Evolutionary conservation across 92 coral and sea anemone genomes (phyloP), one percentile per base, ranked within the genome.

Genomic region (Siderastrea radians): DNA sequence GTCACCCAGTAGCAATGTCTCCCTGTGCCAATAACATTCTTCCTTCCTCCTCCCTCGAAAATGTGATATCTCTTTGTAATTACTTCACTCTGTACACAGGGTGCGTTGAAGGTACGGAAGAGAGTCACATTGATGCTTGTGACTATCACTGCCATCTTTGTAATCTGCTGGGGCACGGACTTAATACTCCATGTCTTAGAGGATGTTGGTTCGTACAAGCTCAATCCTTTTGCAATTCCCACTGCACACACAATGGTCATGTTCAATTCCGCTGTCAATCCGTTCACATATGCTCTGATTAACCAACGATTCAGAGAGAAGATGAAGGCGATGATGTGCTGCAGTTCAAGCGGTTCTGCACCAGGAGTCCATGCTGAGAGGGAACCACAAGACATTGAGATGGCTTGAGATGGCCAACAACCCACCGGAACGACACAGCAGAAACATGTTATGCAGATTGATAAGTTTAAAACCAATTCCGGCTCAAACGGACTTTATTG

Each of bases 241-340:
- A 19, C 65, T 1, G 72, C 73, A 50, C 59, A 79, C 60, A 65
- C 74, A 4, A 13, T 51, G 73, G 15, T 79, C 52, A 49, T 64
- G 84, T 79, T 79, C 50, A 79, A 64, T 64, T 50, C 84, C 50
- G 84, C 73, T 5, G 73, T 79, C 59, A 79, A 79, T 10, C 84
- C 84, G 61, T 79, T 79, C 51, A 73, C 59, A 5, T 79, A 79
- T 38, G 74, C 84, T 5, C 59, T 79, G 74, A 64, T 79, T 43
- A 79, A 64, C 51, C 84, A 79, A 15, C 58, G 72, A 49, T 79
- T 79, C 51, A 79, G 84, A 38, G 46, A 64, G 12, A 79, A 65
- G 72, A 65, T 79, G 55, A 79, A 64, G 60, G 57, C n/a, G 1
- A 49, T 50, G 15, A 5, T 64, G 11, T 26, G 61, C 26, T 67